phyloP scores from a whole-genome alignment of 2,888 invertebrate species.

The Herminia tarsipennalis region DNA sequence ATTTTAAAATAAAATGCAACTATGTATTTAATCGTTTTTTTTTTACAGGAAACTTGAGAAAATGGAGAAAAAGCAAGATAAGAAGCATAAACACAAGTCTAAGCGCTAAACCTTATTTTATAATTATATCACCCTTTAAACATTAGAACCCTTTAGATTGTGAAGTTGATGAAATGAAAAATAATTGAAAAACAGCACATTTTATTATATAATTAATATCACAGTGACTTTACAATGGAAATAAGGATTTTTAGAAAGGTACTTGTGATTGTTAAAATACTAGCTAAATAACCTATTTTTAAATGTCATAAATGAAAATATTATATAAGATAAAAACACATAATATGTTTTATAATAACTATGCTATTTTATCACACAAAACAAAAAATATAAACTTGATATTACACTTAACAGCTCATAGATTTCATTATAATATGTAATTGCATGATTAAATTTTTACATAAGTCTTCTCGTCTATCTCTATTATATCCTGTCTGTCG shows the following conservation, averaged over 20 bases:
- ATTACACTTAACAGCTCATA: conserved; percentile 1
- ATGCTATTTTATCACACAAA: no score
- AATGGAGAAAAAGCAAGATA: conserved; percentile 86
- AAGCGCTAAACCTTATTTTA: conserved; percentile 36
- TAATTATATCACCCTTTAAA: background rate
- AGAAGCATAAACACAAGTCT: conserved; percentile 71
- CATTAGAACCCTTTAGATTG: background rate
- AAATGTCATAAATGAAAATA: no score
- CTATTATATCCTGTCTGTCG: conserved; percentile 78
- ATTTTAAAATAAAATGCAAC: no score
- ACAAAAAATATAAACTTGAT: no score
- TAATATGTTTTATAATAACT: no score
- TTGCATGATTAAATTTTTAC: conserved; percentile 62
- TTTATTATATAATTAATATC: conserved; percentile 22
- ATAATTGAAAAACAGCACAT: background rate
- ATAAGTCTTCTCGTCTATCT: conserved; percentile 78
- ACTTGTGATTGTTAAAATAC: no score
- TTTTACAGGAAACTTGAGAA: conserved; percentile 88
- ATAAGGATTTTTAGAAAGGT: no score
- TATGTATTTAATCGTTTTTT: no score
- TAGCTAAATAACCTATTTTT: no score
- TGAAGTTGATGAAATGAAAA: background rate
- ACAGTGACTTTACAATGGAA: no score
- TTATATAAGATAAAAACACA: no score
- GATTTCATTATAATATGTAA: conserved; percentile 8